Percentiles rank a stretch among this genome's conserved stretches.
Evolutionary conservation across 2,113 vertebrate genomes (phyloP).

Genomic region (Chitala chitala): DNA sequence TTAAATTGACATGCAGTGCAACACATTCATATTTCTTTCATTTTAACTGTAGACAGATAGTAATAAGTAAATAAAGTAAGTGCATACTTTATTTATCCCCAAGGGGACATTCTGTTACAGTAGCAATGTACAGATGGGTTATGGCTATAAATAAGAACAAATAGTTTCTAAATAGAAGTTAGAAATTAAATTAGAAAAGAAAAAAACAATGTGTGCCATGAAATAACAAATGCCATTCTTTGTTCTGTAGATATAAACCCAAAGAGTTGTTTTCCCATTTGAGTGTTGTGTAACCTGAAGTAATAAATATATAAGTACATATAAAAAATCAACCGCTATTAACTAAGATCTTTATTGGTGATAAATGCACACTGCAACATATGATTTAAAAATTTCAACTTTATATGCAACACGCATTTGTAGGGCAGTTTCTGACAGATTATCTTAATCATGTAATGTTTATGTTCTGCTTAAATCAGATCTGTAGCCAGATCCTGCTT

Average conservation of each 20-base stretch:
- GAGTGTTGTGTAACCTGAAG: background rate
- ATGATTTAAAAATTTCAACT: background rate
- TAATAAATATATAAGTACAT: constrained; percentile 2
- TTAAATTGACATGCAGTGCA: no score
- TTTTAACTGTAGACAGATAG: no score
- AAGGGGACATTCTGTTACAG: no score
- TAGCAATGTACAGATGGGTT: no score
- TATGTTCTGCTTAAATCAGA: background rate
- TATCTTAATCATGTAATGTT: background rate
- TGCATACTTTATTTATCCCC: no score
- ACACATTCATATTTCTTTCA: no score
- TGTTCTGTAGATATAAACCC: background rate
- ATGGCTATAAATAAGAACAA: no score
- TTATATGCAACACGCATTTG: background rate
- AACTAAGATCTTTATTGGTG: background rate
- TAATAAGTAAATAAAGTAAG: no score
- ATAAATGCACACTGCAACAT: background rate
- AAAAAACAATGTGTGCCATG: background rate
- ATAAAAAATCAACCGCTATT: background rate
- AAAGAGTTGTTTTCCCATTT: background rate
- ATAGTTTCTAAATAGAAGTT: background rate
- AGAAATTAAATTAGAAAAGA: background rate
- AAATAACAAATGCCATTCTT: background rate
- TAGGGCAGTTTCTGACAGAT: background rate
- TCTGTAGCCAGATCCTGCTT: background rate